Conservation (phyloP, 2,797 vertebrate genomes). For the Ptychobarbus kaznakovi region DNA sequence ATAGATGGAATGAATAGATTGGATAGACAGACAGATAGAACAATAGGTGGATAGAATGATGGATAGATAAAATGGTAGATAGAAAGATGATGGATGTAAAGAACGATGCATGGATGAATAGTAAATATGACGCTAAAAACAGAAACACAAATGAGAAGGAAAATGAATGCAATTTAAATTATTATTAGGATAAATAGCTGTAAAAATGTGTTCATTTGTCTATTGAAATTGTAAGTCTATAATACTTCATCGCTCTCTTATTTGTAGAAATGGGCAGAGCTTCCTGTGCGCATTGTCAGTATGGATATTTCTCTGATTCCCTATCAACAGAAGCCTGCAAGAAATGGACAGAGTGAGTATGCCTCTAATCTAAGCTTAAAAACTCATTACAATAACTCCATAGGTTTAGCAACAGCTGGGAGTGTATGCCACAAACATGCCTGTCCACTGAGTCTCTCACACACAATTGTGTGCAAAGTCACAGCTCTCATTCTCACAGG, state of each 20-base stretch:
- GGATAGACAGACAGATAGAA: too few relatives aligned
- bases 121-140: not conserved
- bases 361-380: not conserved
- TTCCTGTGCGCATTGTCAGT: conserved; percentile 75
- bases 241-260: conserved; percentile 5
- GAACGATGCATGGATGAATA: not conserved
- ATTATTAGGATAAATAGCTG: not conserved
- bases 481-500: conserved; percentile 57
- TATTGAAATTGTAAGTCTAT: not conserved
- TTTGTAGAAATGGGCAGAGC: conserved; percentile 69
- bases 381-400: not conserved
- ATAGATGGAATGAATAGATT: too few relatives aligned
- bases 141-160: conserved; percentile 7
- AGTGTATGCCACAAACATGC: conserved; percentile 43
- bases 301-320: conserved; percentile 84
- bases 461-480: conserved; percentile 40
- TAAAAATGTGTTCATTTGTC: not conserved
- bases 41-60: too few relatives aligned
- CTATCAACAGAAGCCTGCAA: conserved; percentile 81
- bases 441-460: conserved; percentile 34
- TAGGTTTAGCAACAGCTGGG: not conserved
- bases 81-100: not conserved
- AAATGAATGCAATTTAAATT: not conserved
- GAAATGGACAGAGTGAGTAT: conserved; percentile 91
- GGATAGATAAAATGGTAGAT: not conserved